Conservation (phyloP, 2,888 invertebrate genomes). For the Apoderus coryli region DNA sequence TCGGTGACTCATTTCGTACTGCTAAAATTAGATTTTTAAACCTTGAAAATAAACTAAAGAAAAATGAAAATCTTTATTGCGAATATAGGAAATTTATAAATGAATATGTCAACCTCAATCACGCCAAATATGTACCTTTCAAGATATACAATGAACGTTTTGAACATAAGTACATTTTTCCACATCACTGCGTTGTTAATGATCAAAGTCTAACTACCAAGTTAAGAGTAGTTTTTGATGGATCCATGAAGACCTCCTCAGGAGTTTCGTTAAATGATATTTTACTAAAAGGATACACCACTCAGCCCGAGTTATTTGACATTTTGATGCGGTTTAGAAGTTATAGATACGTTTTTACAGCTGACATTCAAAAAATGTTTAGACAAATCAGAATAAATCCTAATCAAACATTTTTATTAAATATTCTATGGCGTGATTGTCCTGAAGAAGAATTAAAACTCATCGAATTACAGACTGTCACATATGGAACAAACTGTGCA, state of each 20-base stretch:
- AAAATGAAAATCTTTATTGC: conserved; percentile 3
- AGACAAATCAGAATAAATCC: conserved; percentile 14
- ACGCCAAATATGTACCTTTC: conserved; percentile 9
- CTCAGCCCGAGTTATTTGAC: conserved; percentile 12
- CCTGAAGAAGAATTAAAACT: conserved; percentile 11
- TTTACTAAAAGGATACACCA: conserved; percentile 7
- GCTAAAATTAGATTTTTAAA: conserved; percentile 10
- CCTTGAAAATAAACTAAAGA: conserved; percentile 11
- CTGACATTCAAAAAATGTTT: conserved; percentile 15
- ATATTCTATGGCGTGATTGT: conserved; percentile 14
- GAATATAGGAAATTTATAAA: conserved; percentile 13
- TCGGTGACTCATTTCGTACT: conserved; percentile 10
- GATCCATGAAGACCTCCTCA: conserved; percentile 6
- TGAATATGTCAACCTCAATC: conserved; percentile 10
- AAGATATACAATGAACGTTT: conserved; percentile 1
- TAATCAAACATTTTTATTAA: conserved; percentile 10
- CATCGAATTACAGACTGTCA: conserved; percentile 14
- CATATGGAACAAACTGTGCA: conserved; percentile 14
- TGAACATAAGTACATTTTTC: conserved; percentile 11
- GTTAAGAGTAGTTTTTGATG: conserved; percentile 13
- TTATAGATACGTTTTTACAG: conserved; percentile 7
- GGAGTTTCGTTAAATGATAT: conserved; percentile 8
- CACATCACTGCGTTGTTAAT: conserved; percentile 10
- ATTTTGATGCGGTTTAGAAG: conserved; percentile 7
- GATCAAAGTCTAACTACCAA: conserved; percentile 9